These are phyloP conservation scores for Falco novaeseelandiae DNA, from an alignment of 2,797 vertebrate species.

Conservation along the genomic window DNA sequence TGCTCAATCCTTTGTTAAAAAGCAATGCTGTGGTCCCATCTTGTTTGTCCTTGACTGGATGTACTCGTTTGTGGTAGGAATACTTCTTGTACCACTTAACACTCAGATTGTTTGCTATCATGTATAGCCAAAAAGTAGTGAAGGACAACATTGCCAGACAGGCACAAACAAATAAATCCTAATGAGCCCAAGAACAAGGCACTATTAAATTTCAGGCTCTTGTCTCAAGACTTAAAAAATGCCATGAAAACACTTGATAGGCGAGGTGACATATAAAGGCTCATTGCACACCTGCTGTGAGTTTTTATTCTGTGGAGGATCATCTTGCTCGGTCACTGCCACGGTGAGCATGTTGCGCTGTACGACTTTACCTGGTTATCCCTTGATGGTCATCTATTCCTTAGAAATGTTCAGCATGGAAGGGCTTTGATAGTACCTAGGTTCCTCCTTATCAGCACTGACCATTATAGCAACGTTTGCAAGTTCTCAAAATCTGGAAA, in stretches of 20 bases:
- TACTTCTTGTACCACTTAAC: neutral
- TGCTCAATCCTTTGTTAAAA: neutral
- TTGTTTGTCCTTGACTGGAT: neutral
- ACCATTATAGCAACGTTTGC: neutral
- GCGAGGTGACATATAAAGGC: conserved; percentile 32
- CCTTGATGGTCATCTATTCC: neutral
- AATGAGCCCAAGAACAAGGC: conserved; percentile 47
- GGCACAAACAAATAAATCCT: conserved; percentile 56
- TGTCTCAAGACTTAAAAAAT: neutral
- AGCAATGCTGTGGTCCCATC: neutral
- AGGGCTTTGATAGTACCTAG: neutral
- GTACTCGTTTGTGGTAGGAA: neutral
- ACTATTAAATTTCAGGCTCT: conserved; percentile 4
- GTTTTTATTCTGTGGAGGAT: neutral
- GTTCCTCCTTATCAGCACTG: neutral
- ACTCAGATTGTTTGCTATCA: neutral
- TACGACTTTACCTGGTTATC: neutral
- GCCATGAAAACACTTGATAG: neutral
- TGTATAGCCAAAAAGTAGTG: neutral
- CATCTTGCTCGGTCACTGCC: conserved; percentile 4
- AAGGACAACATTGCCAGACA: neutral
- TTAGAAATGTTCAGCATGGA: neutral
- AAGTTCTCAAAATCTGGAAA: neutral
- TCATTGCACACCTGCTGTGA: conserved; percentile 37
- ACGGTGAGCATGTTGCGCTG: neutral